Evolutionary conservation across 1,140 invertebrate genomes (phyloP), one percentile per base, ranked within the genome.

Genomic region (Bombus cullumanus): DNA sequence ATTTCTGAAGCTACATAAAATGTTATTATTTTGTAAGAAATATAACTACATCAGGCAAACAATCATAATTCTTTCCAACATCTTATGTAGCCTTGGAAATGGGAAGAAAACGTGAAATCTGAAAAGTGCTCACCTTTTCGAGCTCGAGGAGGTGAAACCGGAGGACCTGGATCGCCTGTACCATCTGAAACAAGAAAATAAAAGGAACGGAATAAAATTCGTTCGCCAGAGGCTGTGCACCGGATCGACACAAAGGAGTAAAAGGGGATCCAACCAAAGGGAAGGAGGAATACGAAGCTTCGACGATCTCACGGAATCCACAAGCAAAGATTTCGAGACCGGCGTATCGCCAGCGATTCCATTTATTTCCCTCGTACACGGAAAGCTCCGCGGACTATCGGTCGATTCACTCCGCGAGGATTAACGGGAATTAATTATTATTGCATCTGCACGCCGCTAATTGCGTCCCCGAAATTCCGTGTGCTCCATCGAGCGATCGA

Each of bases 61-160:
- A 28, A 10, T 12, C 10, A 3, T 25, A 59, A 59, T 28, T 28
- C 57, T 59, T 62, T 13, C 2, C 28, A 62, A 62, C 12, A 2
- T n/a, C n/a, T 62, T 62, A n/a, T 13, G n/a, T 22, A 62, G 25
- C 12, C 28, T 28, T 62, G 28, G 3, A 12, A 62, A 62, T 8
- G 8, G 15, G 4, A 34, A 53, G 12, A 34, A 9, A 87, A 85
- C 3, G 71, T 28, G 53, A 43, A 88, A 83, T 75, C 57, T 76
- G 47, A 71, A 76, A 79, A 25, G 57, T 80, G 96, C 97, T 98
- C 97, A 99, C 99, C 98, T 99, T 99, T 99, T 99, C 99, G 96
- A 99, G 97, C 97, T 99, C 99, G 97, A 99, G 97, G 95, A 99
- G 97, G 97, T 99, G 99, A 98, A 99, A 99, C 96, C 99, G 98